Evolutionary conservation across 1,140 invertebrate species (phyloP).

Genomic region (Chelonus insularis): DNA sequence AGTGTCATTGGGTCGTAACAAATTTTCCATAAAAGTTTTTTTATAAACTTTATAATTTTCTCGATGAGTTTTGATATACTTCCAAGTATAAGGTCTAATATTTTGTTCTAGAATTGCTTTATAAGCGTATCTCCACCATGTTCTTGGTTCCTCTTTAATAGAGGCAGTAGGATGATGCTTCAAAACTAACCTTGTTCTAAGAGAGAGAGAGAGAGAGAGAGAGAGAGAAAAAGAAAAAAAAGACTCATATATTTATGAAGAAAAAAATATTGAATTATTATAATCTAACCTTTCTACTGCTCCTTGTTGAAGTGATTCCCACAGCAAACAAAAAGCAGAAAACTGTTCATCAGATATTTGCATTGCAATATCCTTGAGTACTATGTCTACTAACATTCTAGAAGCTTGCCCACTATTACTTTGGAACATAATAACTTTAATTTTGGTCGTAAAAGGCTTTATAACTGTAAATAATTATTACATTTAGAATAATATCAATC

Average conservation of each 20-base stretch:
- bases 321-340: constrained; percentile 68
- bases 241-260: constrained; percentile 44
- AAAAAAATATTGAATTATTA: constrained; percentile 9
- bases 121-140: constrained; percentile 81
- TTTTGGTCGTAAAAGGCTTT: constrained; percentile 75
- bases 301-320: constrained; percentile 70
- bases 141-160: constrained; percentile 52
- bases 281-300: constrained; percentile 67
- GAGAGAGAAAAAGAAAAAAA: constrained; percentile 41
- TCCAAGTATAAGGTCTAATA: constrained; percentile 75
- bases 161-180: constrained; percentile 56
- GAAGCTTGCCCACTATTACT: constrained; percentile 72
- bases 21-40: constrained; percentile 71
- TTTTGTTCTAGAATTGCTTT: constrained; percentile 73
- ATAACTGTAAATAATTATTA: constrained; percentile 60
- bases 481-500: constrained; percentile 13
- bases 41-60: constrained; percentile 73
- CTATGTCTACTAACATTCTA: constrained; percentile 73
- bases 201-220: no score
- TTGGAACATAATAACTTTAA: constrained; percentile 80
- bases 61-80: constrained; percentile 70
- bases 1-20: constrained; percentile 72
- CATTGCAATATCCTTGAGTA: constrained; percentile 76
- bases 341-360: constrained; percentile 76
- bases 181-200: constrained; percentile 35